Base-by-base conservation (phyloP, 2,113 vertebrate genomes). In the Otocyon megalotis region DNA sequence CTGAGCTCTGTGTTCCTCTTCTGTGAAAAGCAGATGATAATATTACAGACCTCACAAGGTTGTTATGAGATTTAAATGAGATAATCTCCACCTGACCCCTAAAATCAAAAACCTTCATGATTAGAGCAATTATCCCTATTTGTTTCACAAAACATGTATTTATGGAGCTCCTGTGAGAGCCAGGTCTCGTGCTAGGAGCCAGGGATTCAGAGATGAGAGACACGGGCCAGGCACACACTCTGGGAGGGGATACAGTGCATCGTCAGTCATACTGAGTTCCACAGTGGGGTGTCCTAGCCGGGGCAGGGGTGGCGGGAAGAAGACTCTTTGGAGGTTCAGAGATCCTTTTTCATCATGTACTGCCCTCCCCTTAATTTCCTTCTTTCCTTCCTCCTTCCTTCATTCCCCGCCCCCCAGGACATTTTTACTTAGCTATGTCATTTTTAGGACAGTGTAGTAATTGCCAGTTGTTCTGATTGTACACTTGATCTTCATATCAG, bases 401-500 rank as follows among this genome's bases (percentile, higher is more conserved):
- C 50, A 35, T 92, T 80, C 11, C 91, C 82, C 16, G 12, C 9
- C 8, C 53, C 30, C 6, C 5, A 60, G 60, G 84, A 77, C 50
- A 43, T 85, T 93, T 86, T 96, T 50, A 53, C 32, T 22, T 28
- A 22, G 3, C 17, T 88, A 71, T 19, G 3, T 71, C 74, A 91
- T 69, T 88, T 72, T 69, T 30, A 81, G 58, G 60, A 58, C 15
- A 92, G 16, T 62, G 32, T 74, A 50, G 83, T 77, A 80, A 26
- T 43, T 87, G 28, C 56, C 24, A 43, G 54, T 72, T 92, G n/a
- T 92, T 92, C 88, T 30, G 10, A 81, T 35, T 71, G 37, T 30
- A 20, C n/a, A n/a, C 98, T 98, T 98, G 97, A 98, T 98, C 97
- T 98, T 98, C 98, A 98, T 24, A 72, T 72, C 54, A 71, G 43